phyloP scores from a whole-genome alignment of 1,140 invertebrate genomes.

The Theocolax elegans region DNA sequence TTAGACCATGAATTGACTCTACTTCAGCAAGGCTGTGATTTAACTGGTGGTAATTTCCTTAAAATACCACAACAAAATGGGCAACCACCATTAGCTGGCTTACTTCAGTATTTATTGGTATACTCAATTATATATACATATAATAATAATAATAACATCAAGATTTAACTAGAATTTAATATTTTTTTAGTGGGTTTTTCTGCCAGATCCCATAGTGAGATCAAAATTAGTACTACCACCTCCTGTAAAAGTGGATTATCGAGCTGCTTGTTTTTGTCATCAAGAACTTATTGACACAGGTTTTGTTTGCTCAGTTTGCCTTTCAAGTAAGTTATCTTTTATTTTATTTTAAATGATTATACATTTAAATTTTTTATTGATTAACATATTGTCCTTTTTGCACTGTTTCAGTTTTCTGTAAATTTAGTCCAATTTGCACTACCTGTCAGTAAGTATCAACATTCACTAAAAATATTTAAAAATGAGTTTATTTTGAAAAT shows the following conservation, averaged over 20 bases:
- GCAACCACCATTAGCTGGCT: constrained; percentile 70
- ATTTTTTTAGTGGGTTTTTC: constrained; percentile 92
- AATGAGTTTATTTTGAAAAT: constrained; percentile 20
- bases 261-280: constrained; percentile 98
- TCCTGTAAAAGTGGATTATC: constrained; percentile 91
- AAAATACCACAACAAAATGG: constrained; percentile 74
- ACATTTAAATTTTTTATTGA: neutral
- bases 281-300: constrained; percentile 95
- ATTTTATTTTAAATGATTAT: neutral
- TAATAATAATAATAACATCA: too few species aligned
- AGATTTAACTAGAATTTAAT: too few species aligned
- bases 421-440: constrained; percentile 96
- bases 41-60: constrained; percentile 91
- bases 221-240: constrained; percentile 89
- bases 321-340: constrained; percentile 87
- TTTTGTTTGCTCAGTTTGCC: constrained; percentile 97
- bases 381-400: constrained; percentile 44
- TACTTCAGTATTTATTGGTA: constrained; percentile 95
- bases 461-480: constrained; percentile 6
- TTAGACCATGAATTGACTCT: constrained; percentile 90
- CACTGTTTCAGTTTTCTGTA: constrained; percentile 90
- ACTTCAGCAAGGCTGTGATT: constrained; percentile 95
- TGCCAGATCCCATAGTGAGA: constrained; percentile 84
- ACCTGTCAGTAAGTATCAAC: constrained; percentile 91
- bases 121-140: too few species aligned